Conservation (phyloP, 2,888 invertebrate genomes). For the Agapostemon virescens region DNA sequence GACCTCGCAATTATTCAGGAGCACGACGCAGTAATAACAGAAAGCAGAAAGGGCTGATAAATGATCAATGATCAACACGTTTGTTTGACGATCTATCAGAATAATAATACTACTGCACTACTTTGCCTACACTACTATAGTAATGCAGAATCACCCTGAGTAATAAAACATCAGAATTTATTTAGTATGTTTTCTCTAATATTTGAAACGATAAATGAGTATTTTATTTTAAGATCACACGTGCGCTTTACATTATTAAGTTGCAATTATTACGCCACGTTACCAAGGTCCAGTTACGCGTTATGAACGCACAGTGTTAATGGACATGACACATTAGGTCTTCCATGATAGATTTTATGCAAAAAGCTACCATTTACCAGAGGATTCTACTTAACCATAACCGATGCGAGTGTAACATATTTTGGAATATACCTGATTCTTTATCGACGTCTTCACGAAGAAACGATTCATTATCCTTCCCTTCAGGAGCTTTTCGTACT, state of each 20-base stretch:
- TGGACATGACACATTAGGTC: constrained; percentile 40
- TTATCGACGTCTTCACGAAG: constrained; percentile 83
- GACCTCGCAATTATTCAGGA: constrained; percentile 77
- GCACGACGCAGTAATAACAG: constrained; percentile 63
- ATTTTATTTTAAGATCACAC: constrained; percentile 16
- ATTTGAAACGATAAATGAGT: constrained; percentile 12
- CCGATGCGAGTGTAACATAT: constrained; percentile 73
- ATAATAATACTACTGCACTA: constrained; percentile 20
- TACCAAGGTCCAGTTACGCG: constrained; percentile 52
- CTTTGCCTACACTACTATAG: constrained; percentile 26
- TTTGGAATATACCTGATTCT: constrained; percentile 81
- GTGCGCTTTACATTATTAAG: constrained; percentile 30
- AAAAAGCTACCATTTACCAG: constrained; percentile 72
- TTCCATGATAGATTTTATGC: constrained; percentile 49
- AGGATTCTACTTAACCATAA: constrained; percentile 77
- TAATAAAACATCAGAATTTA: constrained; percentile 11
- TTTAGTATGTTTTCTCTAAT: constrained; percentile 1
- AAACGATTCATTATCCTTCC: constrained; percentile 89
- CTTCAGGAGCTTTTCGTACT: constrained; percentile 88
- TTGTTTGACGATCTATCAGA: constrained; percentile 26
- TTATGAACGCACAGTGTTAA: constrained; percentile 37
- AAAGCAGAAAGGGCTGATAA: constrained; percentile 63
- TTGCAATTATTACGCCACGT: constrained; percentile 32
- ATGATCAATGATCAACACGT: constrained; percentile 56
- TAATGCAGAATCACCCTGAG: constrained; percentile 6